Base-by-base conservation (phyloP, 2,888 invertebrate species). In the Crepidodera aurea region DNA sequence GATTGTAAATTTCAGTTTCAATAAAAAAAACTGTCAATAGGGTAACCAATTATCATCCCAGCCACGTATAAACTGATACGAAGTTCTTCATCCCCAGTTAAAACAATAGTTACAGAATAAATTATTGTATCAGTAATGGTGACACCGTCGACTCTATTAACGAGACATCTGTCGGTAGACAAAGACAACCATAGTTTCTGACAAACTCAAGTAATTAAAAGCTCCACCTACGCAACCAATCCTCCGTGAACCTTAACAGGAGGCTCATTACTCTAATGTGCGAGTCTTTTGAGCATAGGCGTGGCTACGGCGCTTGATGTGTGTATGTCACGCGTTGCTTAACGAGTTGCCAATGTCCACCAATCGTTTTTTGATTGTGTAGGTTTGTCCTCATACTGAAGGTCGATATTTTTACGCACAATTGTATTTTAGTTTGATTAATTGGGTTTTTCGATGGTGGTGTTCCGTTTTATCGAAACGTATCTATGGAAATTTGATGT, bases 231-330 rank as follows among this genome's bases (percentile, higher is more conserved):
- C 75, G 71, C 70, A 63, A 50, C 65, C 62, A 73, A 68, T 72
- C 75, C 77, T 75, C 75, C 76, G 74, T 69, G 68, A 68, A 69
- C 68, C 19, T 56, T 37, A 34, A 56, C 50, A 37, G 48, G 12
- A 18, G 39, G 48, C 76, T 79, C 78, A 78, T 79, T 78, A 78
- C 75, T 72, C 70, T 78, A 78, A 78, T 78, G 76, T 77, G 73
- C 69, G 60, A 74, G 72, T 60, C 51, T 60, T 58, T 42, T 71
- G 66, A 72, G 72, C 62, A 73, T 73, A 64, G 78, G 76, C 79
- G 78, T 77, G 75, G 78, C 75, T 62, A 51, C 37, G 12, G 42
- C 12, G 71, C 69, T 74, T 77, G 76, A 79, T 78, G 76, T 75
- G 72, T 62, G 66, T 65, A 69, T 77, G 77, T 75, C 78, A 79